Percentiles rank a stretch among this genome's conserved stretches.
phyloP scores from a whole-genome alignment of 2,113 vertebrate species.

The Mirza zaza region DNA sequence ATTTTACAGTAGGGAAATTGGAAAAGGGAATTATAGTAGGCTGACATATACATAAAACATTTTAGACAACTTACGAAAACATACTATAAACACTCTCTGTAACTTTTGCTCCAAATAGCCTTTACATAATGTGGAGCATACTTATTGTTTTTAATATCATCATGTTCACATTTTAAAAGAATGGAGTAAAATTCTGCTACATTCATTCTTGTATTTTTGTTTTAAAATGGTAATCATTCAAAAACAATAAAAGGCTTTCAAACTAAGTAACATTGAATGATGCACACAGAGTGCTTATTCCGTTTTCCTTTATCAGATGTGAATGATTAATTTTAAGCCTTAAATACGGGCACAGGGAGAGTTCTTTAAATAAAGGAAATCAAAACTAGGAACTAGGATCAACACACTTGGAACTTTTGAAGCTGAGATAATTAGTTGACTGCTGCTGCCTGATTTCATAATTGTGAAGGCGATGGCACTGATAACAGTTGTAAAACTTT shows the following conservation, averaged over 20 bases:
- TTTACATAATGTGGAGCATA: not conserved
- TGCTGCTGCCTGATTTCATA: constrained; percentile 37
- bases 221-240: not conserved
- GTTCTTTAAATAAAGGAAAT: constrained; percentile 48
- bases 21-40: not conserved
- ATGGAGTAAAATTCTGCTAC: not conserved
- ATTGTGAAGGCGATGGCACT: not conserved
- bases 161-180: not conserved
- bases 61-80: not conserved
- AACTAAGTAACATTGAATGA: not conserved
- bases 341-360: not conserved
- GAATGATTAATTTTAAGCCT: constrained; percentile 45
- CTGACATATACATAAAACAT: not conserved
- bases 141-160: not conserved
- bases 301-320: not conserved
- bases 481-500: constrained; percentile 31
- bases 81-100: not conserved
- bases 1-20: not conserved
- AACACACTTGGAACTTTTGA: constrained; percentile 24
- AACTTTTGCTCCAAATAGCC: not conserved
- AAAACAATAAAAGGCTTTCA: not conserved
- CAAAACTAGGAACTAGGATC: constrained; percentile 29
- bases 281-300: not conserved
- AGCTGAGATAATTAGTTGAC: constrained; percentile 56
- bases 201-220: not conserved